These are phyloP conservation scores for Fulica atra DNA, from an alignment of 2,113 vertebrate genomes.

Conservation along the genomic window DNA sequence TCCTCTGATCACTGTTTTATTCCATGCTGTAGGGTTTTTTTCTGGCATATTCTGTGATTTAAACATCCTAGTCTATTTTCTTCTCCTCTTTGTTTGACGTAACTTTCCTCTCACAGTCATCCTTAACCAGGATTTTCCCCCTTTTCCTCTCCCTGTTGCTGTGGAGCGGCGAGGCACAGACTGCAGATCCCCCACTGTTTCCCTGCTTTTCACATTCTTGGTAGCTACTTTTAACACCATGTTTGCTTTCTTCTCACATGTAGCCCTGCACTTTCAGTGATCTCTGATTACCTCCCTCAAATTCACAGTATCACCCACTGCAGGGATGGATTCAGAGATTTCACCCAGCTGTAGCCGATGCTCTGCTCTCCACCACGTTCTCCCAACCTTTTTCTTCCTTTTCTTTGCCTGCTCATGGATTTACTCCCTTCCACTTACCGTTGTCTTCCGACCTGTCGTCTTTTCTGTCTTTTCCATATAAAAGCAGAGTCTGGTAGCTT, in stretches of 20 bases:
- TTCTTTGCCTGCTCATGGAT: neutral
- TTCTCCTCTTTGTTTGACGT: neutral
- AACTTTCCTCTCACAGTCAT: neutral
- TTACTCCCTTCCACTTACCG: neutral
- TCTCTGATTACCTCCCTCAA: neutral
- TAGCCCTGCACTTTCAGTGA: fast-evolving
- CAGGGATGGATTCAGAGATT: neutral
- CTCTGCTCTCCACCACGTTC: neutral
- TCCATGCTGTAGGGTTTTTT: neutral
- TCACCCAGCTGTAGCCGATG: neutral
- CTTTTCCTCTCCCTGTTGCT: neutral
- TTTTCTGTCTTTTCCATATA: neutral
- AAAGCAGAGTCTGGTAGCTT: constrained; percentile 8
- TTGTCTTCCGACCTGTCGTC: neutral
- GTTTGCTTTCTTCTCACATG: neutral
- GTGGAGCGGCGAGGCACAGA: neutral
- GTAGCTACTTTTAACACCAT: neutral
- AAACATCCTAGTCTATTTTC: neutral
- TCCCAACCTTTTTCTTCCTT: neutral
- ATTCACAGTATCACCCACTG: neutral
- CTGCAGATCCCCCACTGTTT: neutral
- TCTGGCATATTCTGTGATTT: neutral
- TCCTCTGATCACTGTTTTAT: neutral
- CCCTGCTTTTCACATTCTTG: neutral
- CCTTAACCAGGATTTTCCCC: neutral